These are phyloP conservation scores for Sardinella longiceps DNA, from an alignment of 2,797 vertebrate genomes.

Conservation along the genomic window DNA sequence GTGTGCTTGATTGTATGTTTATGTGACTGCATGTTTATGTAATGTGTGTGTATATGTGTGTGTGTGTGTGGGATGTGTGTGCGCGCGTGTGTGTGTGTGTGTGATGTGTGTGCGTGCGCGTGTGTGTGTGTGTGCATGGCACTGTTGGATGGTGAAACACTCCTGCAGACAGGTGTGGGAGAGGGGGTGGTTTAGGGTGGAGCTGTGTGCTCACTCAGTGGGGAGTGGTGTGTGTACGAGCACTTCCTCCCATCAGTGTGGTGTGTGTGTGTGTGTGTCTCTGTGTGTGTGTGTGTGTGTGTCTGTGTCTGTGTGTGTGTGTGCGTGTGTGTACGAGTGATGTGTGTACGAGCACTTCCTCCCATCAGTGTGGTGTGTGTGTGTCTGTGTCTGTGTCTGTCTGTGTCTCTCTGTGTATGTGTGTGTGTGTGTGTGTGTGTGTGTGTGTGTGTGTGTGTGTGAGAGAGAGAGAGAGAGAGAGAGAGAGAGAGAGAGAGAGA, in stretches of 20 bases:
- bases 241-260: conserved; percentile 18
- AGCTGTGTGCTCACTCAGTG: conserved; percentile 50
- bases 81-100: background rate
- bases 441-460: conserved; percentile 66
- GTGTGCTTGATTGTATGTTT: background rate
- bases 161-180: background rate
- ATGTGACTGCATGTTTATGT: background rate
- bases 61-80: background rate
- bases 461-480: no score
- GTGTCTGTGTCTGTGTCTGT: background rate
- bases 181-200: background rate
- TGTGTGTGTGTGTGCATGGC: background rate
- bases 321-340: conserved; percentile 47
- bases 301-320: conserved; percentile 45
- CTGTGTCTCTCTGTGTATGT: conserved; percentile 8
- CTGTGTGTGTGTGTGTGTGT: background rate
- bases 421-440: conserved; percentile 44
- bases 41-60: background rate
- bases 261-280: conserved; percentile 9
- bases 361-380: background rate
- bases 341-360: conserved; percentile 64
- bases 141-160: background rate
- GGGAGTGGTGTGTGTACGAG: conserved; percentile 68
- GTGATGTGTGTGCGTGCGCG: background rate
- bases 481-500: background rate